Evolutionary conservation across 2,888 invertebrate genomes (phyloP).

Genomic region (Lissonota sp.): DNA sequence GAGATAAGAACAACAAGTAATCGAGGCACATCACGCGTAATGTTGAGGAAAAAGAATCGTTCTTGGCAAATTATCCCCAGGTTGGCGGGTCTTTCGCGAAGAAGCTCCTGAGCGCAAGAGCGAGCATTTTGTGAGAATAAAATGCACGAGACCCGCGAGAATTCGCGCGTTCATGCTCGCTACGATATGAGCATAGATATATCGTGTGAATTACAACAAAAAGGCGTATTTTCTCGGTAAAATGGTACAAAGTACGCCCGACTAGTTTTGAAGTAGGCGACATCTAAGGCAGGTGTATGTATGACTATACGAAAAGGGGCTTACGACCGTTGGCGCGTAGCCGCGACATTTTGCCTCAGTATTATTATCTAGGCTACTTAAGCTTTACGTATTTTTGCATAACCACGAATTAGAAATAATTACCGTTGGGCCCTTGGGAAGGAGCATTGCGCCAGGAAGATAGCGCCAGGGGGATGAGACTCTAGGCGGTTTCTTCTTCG

Average conservation of each 20-base stretch:
- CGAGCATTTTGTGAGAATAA: conserved; percentile 64
- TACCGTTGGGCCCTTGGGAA: conserved; percentile 75
- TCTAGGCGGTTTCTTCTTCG: conserved; percentile 14
- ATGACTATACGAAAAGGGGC: conserved; percentile 20
- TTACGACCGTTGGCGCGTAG: conserved; percentile 27
- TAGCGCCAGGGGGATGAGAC: conserved; percentile 28
- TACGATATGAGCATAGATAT: conserved; percentile 36
- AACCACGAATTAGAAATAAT: conserved; percentile 80
- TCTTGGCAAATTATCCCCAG: conserved; percentile 49
- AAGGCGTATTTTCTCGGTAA: no score
- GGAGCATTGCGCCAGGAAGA: conserved; percentile 51
- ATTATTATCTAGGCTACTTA: conserved; percentile 76
- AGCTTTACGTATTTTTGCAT: conserved; percentile 79
- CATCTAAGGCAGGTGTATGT: conserved; percentile 2
- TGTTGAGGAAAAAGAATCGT: conserved; percentile 44
- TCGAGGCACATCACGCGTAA: conserved; percentile 8
- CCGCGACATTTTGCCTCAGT: conserved; percentile 60
- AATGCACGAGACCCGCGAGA: conserved; percentile 74
- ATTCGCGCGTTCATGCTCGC: conserved; percentile 53
- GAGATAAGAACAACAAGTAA: conserved; percentile 53
- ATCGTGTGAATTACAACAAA: background rate
- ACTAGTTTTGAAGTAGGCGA: background rate
- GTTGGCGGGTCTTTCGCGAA: conserved; percentile 43
- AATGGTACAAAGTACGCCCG: background rate
- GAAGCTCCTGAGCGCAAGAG: conserved; percentile 52